phyloP scores from a whole-genome alignment of 2,113 vertebrate genomes.

The Python bivittatus region DNA sequence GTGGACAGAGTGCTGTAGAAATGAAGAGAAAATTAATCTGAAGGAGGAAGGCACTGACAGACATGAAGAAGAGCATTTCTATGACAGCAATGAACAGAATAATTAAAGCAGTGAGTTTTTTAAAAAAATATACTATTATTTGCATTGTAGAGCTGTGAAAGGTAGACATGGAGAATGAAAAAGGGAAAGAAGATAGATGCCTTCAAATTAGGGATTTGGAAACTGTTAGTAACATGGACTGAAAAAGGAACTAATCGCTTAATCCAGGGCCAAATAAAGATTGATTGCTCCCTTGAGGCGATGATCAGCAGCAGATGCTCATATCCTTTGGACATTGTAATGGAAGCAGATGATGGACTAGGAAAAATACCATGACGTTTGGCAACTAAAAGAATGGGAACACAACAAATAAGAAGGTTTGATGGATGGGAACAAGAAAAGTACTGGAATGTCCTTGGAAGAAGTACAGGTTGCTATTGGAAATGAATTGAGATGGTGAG shows the following conservation, averaged over 20 bases:
- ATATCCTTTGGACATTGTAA: neutral
- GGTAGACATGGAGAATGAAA: too few species aligned
- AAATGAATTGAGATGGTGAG: neutral
- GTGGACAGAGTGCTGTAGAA: neutral
- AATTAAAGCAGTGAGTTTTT: neutral
- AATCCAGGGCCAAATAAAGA: neutral
- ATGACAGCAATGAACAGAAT: neutral
- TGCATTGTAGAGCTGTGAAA: neutral
- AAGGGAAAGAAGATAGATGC: neutral
- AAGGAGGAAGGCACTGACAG: neutral
- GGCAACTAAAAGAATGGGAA: neutral
- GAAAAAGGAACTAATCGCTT: neutral
- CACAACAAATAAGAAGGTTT: neutral
- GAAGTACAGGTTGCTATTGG: neutral
- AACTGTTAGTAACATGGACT: neutral
- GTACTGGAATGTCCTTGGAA: neutral
- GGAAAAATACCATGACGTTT: neutral
- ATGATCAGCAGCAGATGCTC: neutral
- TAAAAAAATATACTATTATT: too few species aligned
- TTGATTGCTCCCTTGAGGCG: neutral
- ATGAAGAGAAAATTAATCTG: neutral
- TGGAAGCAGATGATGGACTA: neutral
- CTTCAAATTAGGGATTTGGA: neutral
- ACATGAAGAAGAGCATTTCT: neutral
- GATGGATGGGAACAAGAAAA: neutral